Percentiles rank a stretch among this genome's conserved stretches.
Evolutionary conservation across 2,113 vertebrate genomes (phyloP).

Genomic region (Syngnathus typhle): DNA sequence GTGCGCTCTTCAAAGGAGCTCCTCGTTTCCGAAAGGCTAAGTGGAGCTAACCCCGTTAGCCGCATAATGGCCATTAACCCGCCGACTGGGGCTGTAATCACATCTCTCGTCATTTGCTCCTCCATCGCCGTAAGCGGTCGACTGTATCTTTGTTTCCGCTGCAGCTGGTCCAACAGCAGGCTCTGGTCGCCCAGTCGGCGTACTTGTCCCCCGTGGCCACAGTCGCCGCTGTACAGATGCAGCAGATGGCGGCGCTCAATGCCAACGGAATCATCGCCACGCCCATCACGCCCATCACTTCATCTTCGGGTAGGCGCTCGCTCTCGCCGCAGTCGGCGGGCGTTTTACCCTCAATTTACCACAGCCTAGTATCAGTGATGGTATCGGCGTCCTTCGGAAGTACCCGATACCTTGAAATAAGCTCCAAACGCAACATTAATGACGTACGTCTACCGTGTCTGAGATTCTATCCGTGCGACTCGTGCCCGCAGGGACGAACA

Average conservation of each 20-base stretch:
- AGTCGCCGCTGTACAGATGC: slow-evolving; percentile 87
- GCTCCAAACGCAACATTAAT: no score
- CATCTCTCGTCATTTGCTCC: slow-evolving; percentile 71
- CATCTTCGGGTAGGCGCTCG: slow-evolving; percentile 74
- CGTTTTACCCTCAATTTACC: background rate
- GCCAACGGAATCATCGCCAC: slow-evolving; percentile 86
- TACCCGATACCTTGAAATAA: no score
- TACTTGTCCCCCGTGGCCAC: slow-evolving; percentile 92
- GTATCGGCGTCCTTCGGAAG: no score
- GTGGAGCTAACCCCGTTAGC: slow-evolving; percentile 64
- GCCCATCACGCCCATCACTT: slow-evolving; percentile 78
- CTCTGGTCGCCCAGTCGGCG: slow-evolving; percentile 85
- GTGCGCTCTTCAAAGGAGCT: slow-evolving; percentile 57
- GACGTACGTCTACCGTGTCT: background rate
- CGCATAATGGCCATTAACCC: slow-evolving; percentile 68
- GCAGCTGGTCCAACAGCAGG: slow-evolving; percentile 91
- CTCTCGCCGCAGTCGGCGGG: background rate
- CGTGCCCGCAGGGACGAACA: slow-evolving; percentile 74
- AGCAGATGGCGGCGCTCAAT: slow-evolving; percentile 86
- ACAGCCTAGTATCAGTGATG: no score
- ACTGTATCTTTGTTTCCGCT: slow-evolving; percentile 15
- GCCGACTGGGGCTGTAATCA: slow-evolving; percentile 68
- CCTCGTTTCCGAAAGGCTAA: slow-evolving; percentile 69
- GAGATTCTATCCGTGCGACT: background rate
- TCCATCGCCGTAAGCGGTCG: slow-evolving; percentile 37